Evolutionary conservation across 2,797 vertebrate species (phyloP).

Genomic region (Glyptemys insculpta): DNA sequence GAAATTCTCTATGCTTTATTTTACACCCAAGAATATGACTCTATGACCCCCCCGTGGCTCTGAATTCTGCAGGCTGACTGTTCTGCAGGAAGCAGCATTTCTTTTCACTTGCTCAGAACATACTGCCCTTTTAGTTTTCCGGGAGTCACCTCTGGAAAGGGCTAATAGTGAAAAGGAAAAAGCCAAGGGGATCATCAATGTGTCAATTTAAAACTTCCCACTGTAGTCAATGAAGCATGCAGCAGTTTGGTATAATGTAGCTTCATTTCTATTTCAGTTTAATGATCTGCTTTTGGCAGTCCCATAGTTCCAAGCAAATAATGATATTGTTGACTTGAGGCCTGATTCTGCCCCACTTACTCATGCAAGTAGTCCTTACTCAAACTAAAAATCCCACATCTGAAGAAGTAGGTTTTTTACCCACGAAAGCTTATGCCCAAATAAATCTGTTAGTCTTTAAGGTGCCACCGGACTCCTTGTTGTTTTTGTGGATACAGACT

Average conservation of each 20-base stretch:
- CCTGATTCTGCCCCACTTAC: neutral
- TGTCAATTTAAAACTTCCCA: neutral
- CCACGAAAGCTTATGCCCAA: too few species aligned
- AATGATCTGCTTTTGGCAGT: constrained; percentile 1
- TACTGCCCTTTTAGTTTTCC: neutral
- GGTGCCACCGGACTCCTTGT: too few species aligned
- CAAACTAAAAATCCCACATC: neutral
- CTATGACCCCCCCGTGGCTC: rapidly evolving
- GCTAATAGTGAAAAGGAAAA: neutral
- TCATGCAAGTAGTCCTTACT: neutral
- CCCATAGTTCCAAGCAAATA: neutral
- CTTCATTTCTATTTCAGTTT: neutral
- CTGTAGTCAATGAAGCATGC: neutral
- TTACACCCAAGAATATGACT: neutral
- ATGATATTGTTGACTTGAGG: neutral
- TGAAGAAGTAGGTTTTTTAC: too few species aligned
- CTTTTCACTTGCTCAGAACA: neutral
- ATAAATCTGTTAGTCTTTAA: too few species aligned
- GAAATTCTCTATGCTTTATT: neutral
- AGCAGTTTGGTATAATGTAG: neutral
- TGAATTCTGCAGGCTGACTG: neutral
- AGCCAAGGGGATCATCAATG: neutral
- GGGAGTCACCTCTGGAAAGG: neutral
- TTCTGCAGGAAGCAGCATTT: neutral
- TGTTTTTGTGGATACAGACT: too few species aligned